These are phyloP conservation scores for Melanerpes formicivorus DNA, from an alignment of 2,113 vertebrate species.

Conservation along the genomic window DNA sequence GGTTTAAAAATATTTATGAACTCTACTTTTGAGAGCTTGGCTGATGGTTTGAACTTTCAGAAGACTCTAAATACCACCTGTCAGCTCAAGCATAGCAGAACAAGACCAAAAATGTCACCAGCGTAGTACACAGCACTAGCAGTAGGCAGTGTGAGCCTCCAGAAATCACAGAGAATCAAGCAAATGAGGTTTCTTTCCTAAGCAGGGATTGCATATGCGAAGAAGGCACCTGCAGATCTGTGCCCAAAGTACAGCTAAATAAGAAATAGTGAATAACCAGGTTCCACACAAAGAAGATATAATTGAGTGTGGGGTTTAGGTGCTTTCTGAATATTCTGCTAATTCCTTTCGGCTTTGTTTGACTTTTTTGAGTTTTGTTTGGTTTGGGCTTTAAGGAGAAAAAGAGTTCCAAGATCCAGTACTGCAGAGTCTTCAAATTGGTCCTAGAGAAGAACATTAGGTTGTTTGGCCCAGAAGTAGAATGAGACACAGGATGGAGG, in stretches of 20 bases:
- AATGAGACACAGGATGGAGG: neutral
- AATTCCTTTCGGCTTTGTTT: neutral
- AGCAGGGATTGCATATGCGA: neutral
- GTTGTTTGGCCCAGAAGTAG: neutral
- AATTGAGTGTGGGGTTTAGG: neutral
- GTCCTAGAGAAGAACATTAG: neutral
- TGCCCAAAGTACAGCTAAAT: neutral
- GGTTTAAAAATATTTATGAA: conserved; percentile 3
- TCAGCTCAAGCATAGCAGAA: neutral
- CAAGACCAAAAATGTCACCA: neutral
- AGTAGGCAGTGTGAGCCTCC: neutral
- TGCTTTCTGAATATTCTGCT: neutral
- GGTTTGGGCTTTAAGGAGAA: neutral
- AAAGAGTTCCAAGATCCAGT: neutral
- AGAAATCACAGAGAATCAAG: neutral
- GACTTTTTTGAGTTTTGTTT: neutral
- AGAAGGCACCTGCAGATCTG: neutral
- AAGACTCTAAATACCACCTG: neutral
- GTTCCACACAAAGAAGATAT: neutral
- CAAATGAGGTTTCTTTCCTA: neutral
- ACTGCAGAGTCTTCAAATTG: neutral
- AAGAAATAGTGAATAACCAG: neutral
- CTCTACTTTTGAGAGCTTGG: neutral
- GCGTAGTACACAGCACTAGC: neutral
- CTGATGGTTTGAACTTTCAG: neutral